Conservation (phyloP, 2,888 invertebrate species). For the Rhagonycha fulva region DNA sequence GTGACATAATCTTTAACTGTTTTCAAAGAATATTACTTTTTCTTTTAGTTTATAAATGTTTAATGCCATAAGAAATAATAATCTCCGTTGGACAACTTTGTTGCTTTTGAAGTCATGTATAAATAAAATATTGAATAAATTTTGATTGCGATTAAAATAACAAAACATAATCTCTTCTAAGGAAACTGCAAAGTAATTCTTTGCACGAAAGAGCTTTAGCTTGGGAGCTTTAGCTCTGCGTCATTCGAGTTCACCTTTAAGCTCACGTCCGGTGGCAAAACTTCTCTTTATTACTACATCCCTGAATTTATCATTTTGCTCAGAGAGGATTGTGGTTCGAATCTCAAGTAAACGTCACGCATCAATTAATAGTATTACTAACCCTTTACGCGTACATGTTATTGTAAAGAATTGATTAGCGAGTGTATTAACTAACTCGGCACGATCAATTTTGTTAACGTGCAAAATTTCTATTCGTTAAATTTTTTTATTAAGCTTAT, state of each 20-base stretch:
- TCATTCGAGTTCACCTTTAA: conserved; percentile 34
- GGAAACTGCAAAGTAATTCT: conserved; percentile 38
- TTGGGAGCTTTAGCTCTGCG: conserved; percentile 35
- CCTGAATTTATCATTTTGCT: conserved; percentile 31
- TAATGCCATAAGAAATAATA: background rate
- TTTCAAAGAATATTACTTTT: background rate
- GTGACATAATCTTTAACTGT: background rate
- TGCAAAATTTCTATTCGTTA: background rate
- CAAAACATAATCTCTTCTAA: conserved; percentile 32
- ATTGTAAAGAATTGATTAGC: conserved; percentile 22
- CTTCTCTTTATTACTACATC: conserved; percentile 27
- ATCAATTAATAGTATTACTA: conserved; percentile 34
- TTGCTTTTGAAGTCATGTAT: conserved; percentile 1
- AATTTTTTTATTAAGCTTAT: background rate
- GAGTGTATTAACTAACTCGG: conserved; percentile 5
- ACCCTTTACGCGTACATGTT: conserved; percentile 29
- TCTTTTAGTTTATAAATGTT: background rate
- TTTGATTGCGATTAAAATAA: conserved; percentile 37
- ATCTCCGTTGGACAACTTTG: conserved; percentile 1
- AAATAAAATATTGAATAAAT: conserved; percentile 25
- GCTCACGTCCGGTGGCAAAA: conserved; percentile 35
- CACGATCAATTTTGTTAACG: background rate
- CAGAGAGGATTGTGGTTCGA: conserved; percentile 30
- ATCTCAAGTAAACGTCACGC: conserved; percentile 34
- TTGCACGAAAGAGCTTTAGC: conserved; percentile 37